Evolutionary conservation across 2,113 vertebrate species (phyloP).

Genomic region (Probosciger aterrimus): DNA sequence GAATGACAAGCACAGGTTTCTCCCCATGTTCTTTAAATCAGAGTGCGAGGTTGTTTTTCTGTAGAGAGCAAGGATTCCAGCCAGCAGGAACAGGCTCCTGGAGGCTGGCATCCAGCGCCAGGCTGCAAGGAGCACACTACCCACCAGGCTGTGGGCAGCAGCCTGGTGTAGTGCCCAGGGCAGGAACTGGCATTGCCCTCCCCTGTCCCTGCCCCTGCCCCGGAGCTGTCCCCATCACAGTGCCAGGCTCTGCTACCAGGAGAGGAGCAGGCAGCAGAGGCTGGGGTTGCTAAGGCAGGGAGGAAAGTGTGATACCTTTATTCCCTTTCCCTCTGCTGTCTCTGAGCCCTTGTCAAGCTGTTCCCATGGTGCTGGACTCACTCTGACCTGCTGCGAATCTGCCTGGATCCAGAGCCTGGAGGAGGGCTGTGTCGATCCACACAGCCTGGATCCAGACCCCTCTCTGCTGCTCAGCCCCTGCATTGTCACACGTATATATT

Average conservation of each 20-base stretch:
- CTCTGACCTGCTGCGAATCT: background rate
- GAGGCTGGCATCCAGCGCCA: too few species aligned
- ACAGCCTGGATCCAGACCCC: background rate
- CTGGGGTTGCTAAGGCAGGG: background rate
- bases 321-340: background rate
- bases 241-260: background rate
- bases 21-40: background rate
- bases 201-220: background rate
- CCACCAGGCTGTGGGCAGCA: background rate
- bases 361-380: background rate
- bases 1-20: background rate
- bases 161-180: background rate
- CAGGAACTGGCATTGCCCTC: background rate
- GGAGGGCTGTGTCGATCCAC: background rate
- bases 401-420: background rate
- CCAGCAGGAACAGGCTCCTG: background rate
- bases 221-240: accelerated
- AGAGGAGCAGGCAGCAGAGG: background rate
- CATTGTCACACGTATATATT: background rate
- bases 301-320: background rate
- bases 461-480: background rate
- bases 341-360: background rate
- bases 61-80: background rate
- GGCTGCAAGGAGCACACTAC: background rate
- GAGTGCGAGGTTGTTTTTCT: background rate